Base-by-base conservation (phyloP, 2,113 vertebrate genomes). In the Antechinus flavipes region DNA sequence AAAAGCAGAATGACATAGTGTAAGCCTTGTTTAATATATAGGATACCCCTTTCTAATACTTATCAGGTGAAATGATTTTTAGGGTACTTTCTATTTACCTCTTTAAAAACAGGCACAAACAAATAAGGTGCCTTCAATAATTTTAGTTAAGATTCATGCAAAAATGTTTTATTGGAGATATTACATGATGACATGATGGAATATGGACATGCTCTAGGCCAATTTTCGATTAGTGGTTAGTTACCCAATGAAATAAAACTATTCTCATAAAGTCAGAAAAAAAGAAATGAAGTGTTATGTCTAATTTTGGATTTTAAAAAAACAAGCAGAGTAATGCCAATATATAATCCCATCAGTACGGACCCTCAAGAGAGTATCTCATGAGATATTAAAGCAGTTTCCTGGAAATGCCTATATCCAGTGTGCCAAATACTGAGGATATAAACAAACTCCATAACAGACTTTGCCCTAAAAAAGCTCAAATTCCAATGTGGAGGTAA, bases 161-260 rank as follows among this genome's bases (percentile, higher is more conserved):
- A 68, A 35, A 3, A 35, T 68, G 58, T 61, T 68, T 68, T 68
- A 68, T 35, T 68, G 30, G 30, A 68, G 30, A 68, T 68, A 12
- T 35, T 68, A 68, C 23, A 55, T 23, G 22, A 27, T 58, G 25
- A 26, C 11, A 61, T 61, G 11, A 93, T 11, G 91, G 54, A 56
- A 42, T 95, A 94, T 53, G 92, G 42, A 93, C 24, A 95, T 50
- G 8, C 26, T 94, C 14, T 90, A 35, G 35, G 11, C 93, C 12
- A 49, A 84, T 84, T 84, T 8, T 84, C 16, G n/a, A 84, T 7
- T 19, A 54, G 90, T n/a, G 95, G 91, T 95, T 61, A 91, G 42
- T 53, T 49, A 92, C 90, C 93, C 94, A 89, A 96, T 93, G 35
- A 94, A 94, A 96, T 90, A 95, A 96, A 96, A 93, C 53, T 95